Evolutionary conservation across 2,113 vertebrate species (phyloP).

Genomic region (Siniperca chuatsi): DNA sequence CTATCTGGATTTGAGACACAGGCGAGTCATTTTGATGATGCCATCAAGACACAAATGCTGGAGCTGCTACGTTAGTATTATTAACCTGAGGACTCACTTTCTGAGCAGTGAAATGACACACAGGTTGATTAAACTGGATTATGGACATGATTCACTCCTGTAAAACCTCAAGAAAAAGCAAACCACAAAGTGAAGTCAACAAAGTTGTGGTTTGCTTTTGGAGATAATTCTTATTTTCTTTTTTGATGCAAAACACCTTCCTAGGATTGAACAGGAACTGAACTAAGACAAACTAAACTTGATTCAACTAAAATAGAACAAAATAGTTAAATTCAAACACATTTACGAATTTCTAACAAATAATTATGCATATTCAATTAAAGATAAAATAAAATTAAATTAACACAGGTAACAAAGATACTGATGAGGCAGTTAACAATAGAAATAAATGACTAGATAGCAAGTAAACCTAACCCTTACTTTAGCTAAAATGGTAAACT

Average conservation of each 20-base stretch:
- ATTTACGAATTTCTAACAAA: background rate
- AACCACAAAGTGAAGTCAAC: slow-evolving; percentile 31
- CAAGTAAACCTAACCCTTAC: background rate
- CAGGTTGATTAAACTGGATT: slow-evolving; percentile 45
- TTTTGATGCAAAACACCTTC: background rate
- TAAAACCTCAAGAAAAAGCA: slow-evolving; percentile 15
- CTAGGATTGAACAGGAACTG: background rate
- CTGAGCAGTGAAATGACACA: slow-evolving; percentile 32
- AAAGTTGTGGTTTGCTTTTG: background rate
- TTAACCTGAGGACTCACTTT: slow-evolving; percentile 40
- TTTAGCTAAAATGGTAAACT: background rate
- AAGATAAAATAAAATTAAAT: background rate
- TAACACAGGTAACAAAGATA: background rate
- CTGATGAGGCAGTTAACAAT: background rate
- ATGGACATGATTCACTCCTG: slow-evolving; percentile 49
- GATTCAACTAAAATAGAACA: background rate
- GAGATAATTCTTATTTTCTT: slow-evolving; percentile 5
- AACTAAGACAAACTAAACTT: background rate
- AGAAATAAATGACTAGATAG: background rate
- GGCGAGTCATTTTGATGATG: slow-evolving; percentile 46
- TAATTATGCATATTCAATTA: background rate
- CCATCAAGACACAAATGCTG: slow-evolving; percentile 12
- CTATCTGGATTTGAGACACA: slow-evolving; percentile 34
- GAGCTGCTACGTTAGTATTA: slow-evolving; percentile 31
- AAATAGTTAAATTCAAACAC: background rate